Base-by-base conservation (phyloP, 2,113 vertebrate genomes). In the Pelobates fuscus region DNA sequence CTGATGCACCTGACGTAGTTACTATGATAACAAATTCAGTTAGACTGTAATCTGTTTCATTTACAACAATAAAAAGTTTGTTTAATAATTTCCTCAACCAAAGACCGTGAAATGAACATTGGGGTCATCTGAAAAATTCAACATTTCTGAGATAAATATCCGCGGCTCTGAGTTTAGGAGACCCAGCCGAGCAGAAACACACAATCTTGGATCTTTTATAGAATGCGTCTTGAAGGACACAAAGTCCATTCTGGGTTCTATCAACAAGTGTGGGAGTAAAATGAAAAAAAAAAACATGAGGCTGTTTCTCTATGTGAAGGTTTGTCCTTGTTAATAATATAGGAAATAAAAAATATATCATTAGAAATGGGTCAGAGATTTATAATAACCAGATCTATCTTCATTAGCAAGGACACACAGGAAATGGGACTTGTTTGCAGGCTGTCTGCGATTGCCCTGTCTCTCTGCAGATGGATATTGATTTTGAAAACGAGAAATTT, bases 381-480 rank as follows among this genome's bases (percentile, higher is more conserved):
- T 55, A 21, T 21, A 55, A 8, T 8, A 8, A 17, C 20, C 52
- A 18, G 4, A 11, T 55, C 5, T 55, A 23, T 10, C 52, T 17
- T 55, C 52, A 55, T 55, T 55, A 55, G n/a, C n/a, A 8, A 20
- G 52, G n/a, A n/a, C n/a, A 11, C 58, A 26, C 25, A 27, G 58
- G 25, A 60, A 17, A 60, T 60, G 23, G 25, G 58, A 17, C 2
- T 27, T 27, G 58, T 20, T 17, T 27, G 58, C 23, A 18, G 24
- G 24, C 25, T 17, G 54, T 6, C n/a, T 25, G 23, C 20, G 4
- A 1, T 15, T 15, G 14, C 15, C 46, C 14, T 52, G n/a, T 10
- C 15, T 23, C 54, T 60, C 25, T 1, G 25, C 57, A 60, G 57
- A 60, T 60, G 23, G 57, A 60, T 60, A 60, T 60, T 27, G 57